Conservation (phyloP, 2,797 vertebrate species). For the Prionace glauca region DNA sequence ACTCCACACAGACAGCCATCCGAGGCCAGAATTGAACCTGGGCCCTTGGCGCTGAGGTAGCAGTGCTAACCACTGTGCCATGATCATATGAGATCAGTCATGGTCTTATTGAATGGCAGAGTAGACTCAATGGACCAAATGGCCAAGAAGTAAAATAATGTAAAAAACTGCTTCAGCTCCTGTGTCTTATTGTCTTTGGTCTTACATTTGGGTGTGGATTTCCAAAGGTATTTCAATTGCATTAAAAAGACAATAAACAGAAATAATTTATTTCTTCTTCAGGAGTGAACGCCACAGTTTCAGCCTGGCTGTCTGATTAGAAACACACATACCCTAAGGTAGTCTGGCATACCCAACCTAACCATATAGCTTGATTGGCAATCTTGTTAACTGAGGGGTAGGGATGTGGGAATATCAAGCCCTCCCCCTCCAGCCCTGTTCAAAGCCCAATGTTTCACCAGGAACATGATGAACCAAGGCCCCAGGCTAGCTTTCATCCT, state of each 20-base stretch:
- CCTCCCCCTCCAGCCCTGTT: background rate
- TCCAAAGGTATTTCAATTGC: background rate
- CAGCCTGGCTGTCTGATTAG: background rate
- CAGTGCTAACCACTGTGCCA: too few relatives aligned
- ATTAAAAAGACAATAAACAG: background rate
- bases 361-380: background rate
- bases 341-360: background rate
- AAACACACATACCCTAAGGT: background rate
- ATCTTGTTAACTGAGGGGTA: background rate
- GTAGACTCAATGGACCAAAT: too few relatives aligned
- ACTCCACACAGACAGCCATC: too few relatives aligned
- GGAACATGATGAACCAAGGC: background rate
- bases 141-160: too few relatives aligned
- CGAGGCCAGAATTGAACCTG: too few relatives aligned
- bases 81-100: too few relatives aligned
- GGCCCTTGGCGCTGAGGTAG: too few relatives aligned
- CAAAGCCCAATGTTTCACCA: background rate
- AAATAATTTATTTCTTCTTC: background rate
- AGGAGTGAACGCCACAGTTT: background rate
- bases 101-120: too few relatives aligned
- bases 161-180: too few relatives aligned
- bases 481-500: background rate
- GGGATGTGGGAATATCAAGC: background rate
- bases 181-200: too few relatives aligned
- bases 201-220: background rate